A percentile compares a stretch with the other conserved stretches of the same genome.
Conservation (phyloP, 2,113 vertebrate genomes). For the Isichthys henryi region DNA sequence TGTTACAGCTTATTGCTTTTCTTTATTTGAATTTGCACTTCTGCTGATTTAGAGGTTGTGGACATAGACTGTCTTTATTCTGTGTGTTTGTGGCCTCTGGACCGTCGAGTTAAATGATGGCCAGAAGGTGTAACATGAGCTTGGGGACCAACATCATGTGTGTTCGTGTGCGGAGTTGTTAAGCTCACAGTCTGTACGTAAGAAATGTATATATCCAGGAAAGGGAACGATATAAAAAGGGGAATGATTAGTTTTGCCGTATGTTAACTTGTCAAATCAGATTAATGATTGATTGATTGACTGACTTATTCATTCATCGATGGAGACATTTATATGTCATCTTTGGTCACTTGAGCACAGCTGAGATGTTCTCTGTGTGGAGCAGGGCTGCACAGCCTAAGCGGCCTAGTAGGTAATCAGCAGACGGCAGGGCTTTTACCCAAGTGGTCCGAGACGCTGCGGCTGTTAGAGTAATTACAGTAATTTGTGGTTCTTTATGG, state of each 20-base stretch:
- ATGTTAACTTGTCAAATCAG: neutral
- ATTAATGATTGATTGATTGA: neutral
- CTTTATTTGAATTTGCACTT: neutral
- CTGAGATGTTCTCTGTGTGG: neutral
- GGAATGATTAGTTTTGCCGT: neutral
- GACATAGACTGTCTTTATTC: neutral
- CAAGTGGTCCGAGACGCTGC: neutral
- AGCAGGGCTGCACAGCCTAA: neutral
- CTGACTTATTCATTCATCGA: neutral
- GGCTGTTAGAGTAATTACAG: conserved; percentile 17
- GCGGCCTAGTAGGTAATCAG: neutral
- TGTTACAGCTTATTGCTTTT: neutral
- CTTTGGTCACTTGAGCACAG: neutral
- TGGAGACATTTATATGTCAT: neutral
- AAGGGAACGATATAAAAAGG: neutral
- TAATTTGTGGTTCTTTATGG: conserved; percentile 15
- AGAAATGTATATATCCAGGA: neutral
- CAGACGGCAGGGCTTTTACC: neutral
- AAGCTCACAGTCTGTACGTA: neutral
- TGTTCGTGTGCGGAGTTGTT: neutral
- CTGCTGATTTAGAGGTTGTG: neutral
- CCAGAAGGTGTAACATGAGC: neutral
- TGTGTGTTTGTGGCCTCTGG: neutral
- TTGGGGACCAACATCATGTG: neutral
- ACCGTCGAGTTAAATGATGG: neutral